Evolutionary conservation across 2,888 invertebrate genomes (phyloP).

Genomic region (Petrolisthes cinctipes): DNA sequence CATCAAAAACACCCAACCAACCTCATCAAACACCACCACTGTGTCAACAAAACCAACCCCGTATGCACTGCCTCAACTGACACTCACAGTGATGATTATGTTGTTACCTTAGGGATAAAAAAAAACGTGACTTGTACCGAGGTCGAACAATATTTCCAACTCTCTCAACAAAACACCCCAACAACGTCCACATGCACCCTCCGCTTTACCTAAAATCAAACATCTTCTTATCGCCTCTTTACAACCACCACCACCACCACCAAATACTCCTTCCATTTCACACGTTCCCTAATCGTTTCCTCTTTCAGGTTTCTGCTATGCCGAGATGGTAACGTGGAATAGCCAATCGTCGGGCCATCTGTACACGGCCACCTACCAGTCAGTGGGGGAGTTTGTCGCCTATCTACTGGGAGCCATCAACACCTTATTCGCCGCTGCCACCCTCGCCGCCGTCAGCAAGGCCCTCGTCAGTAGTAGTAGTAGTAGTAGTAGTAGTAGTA

Average conservation of each 20-base stretch:
- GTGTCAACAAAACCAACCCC: no score
- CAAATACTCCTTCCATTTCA: not conserved
- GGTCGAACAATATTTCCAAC: no score
- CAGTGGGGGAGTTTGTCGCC: constrained; percentile 55
- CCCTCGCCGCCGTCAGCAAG: constrained; percentile 54
- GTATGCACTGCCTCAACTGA: no score
- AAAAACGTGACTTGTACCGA: no score
- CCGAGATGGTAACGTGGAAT: constrained; percentile 50
- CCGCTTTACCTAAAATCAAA: not conserved
- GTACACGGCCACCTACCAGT: constrained; percentile 55
- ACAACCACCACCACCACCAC: not conserved
- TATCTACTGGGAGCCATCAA: constrained; percentile 41
- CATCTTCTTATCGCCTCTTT: not conserved
- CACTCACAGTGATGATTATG: no score
- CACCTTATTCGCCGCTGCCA: constrained; percentile 31
- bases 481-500: constrained; percentile 21
- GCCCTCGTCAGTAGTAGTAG: constrained; percentile 40
- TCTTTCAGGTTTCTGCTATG: constrained; percentile 54
- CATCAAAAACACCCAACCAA: no score
- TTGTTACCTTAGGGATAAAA: no score
- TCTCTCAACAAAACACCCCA: not conserved
- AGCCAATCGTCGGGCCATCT: constrained; percentile 48
- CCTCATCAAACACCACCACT: no score
- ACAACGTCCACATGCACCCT: not conserved
- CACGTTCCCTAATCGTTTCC: not conserved